Percentiles rank a stretch among this genome's conserved stretches.
These are phyloP conservation scores for Dorcus parallelipipedus DNA, from an alignment of 2,888 invertebrate genomes.

Conservation along the genomic window DNA sequence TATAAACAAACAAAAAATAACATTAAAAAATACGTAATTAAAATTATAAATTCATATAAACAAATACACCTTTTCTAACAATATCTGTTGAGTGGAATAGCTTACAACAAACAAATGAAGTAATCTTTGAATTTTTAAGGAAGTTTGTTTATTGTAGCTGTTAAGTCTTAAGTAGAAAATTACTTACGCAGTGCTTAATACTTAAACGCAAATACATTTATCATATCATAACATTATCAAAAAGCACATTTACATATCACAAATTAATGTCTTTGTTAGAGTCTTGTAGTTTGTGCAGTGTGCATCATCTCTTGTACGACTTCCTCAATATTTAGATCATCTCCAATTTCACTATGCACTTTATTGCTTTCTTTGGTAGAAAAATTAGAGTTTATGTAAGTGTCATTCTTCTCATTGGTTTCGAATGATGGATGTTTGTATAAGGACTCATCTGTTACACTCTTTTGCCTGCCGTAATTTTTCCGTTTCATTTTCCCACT, in stretches of 20 bases:
- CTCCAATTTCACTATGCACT: slow-evolving; percentile 6
- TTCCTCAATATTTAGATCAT: slow-evolving; percentile 14
- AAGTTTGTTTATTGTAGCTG: no score
- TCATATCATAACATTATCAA: background rate
- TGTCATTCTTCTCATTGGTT: background rate
- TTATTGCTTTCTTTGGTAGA: background rate
- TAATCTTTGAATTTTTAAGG: no score
- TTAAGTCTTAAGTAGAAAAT: no score
- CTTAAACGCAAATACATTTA: background rate
- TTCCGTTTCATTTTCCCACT: slow-evolving; percentile 31
- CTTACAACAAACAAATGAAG: no score
- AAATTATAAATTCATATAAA: background rate
- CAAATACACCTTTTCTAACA: background rate
- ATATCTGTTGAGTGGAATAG: no score
- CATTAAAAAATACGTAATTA: background rate
- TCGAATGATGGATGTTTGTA: slow-evolving; percentile 1
- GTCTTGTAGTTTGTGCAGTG: slow-evolving; percentile 10
- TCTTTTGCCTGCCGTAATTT: slow-evolving; percentile 15
- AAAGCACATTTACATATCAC: background rate
- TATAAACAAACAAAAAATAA: background rate
- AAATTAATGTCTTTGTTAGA: background rate
- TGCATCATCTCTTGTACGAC: slow-evolving; percentile 16
- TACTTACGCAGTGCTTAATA: background rate
- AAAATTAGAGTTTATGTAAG: background rate
- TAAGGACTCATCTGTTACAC: slow-evolving; percentile 14